Evolutionary conservation across 35 echinoderm and acorn worm species (phyloP).

Genomic region (Strongylocentrotus purpuratus): DNA sequence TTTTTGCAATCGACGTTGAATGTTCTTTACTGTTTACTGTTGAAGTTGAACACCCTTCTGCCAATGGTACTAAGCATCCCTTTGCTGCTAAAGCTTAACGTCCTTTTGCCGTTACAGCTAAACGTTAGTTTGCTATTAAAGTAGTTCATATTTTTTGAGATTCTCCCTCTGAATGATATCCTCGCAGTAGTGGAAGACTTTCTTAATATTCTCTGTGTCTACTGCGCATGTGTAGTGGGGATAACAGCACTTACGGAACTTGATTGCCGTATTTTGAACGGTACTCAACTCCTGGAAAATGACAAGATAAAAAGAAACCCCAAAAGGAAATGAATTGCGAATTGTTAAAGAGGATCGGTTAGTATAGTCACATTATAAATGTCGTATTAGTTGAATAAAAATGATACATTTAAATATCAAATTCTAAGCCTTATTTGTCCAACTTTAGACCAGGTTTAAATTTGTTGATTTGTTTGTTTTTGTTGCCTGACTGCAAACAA

Average conservation of each 20-base stretch:
- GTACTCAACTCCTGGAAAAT: constrained; percentile 48
- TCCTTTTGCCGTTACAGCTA: background rate
- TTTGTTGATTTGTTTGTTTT: too few species aligned
- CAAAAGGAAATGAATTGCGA: too few species aligned
- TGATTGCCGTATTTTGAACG: constrained; percentile 38
- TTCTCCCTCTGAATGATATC: constrained; percentile 71
- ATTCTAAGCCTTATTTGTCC: too few species aligned
- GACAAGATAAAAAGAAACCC: background rate
- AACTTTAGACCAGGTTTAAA: too few species aligned
- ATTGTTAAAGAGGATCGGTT: background rate
- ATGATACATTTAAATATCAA: too few species aligned
- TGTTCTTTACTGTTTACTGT: too few species aligned
- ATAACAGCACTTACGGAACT: constrained; percentile 68
- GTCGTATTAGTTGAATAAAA: background rate
- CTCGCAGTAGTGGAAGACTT: constrained; percentile 66
- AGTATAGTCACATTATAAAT: background rate
- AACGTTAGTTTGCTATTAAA: background rate
- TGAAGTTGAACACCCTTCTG: too few species aligned
- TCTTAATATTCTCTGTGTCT: constrained; percentile 74
- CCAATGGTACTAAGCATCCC: too few species aligned
- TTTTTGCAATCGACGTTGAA: too few species aligned
- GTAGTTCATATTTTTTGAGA: constrained; percentile 58
- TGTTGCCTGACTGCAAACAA: too few species aligned
- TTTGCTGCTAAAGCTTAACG: background rate
- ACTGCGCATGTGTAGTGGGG: constrained; percentile 85